A percentile compares a stretch with the other conserved stretches of the same genome.
Evolutionary conservation across 2,113 vertebrate genomes (phyloP).

Genomic region (Leptosomus discolor): DNA sequence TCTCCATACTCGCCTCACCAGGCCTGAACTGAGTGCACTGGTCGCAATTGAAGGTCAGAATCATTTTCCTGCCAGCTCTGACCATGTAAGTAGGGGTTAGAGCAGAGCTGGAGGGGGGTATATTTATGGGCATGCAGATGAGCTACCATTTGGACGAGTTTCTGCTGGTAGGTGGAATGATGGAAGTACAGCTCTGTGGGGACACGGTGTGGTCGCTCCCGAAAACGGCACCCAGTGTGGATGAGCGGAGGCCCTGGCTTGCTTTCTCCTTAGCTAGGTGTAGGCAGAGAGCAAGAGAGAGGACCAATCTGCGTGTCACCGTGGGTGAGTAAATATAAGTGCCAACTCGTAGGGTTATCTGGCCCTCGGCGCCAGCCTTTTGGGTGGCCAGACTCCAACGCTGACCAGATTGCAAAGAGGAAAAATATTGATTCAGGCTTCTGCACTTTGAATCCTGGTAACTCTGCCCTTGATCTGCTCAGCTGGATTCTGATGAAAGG

Average conservation of each 20-base stretch:
- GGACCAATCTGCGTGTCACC: neutral
- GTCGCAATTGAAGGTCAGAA: neutral
- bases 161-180: neutral
- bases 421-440: neutral
- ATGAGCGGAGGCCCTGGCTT: neutral
- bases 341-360: neutral
- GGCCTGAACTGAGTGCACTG: neutral
- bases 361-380: neutral
- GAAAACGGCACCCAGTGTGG: neutral
- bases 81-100: neutral
- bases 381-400: neutral
- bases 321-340: neutral
- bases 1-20: neutral
- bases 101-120: neutral
- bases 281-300: neutral
- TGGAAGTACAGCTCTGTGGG: conserved; percentile 23
- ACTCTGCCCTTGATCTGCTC: neutral
- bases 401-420: neutral
- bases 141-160: neutral
- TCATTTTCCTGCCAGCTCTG: neutral
- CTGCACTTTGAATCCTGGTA: neutral
- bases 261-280: too few species aligned
- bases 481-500: neutral
- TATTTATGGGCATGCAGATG: neutral
- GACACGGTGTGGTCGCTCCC: conserved; percentile 65